Evolutionary conservation across 2,888 invertebrate species (phyloP).

Genomic region (Dromius quadrimaculatus): DNA sequence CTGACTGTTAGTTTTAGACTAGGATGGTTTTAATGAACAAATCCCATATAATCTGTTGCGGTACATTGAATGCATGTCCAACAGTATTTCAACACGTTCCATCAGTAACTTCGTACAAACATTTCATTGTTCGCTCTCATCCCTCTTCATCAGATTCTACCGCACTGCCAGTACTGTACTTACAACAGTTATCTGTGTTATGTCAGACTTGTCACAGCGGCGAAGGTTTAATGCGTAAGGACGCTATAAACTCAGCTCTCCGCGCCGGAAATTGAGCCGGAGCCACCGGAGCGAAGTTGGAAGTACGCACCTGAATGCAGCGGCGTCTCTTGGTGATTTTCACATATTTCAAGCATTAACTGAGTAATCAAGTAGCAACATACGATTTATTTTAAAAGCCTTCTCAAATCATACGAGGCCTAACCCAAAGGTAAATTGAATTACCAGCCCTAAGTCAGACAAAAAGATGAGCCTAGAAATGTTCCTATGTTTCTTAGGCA

Average conservation of each 20-base stretch:
- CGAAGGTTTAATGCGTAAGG: slow-evolving; percentile 52
- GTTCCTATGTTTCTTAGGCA: no score
- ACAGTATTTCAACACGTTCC: slow-evolving; percentile 19
- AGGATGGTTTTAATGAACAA: slow-evolving; percentile 11
- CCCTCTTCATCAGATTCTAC: slow-evolving; percentile 19
- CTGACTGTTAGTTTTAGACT: slow-evolving; percentile 26
- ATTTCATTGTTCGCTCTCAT: slow-evolving; percentile 39
- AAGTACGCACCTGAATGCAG: not conserved
- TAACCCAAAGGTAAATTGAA: no score
- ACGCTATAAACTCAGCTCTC: slow-evolving; percentile 43
- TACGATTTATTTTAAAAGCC: no score
- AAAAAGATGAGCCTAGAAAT: no score
- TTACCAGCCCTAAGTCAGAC: no score
- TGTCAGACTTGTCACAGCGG: slow-evolving; percentile 51
- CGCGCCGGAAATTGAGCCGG: slow-evolving; percentile 48
- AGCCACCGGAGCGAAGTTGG: slow-evolving; percentile 6
- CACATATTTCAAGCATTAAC: no score
- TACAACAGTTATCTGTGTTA: slow-evolving; percentile 51
- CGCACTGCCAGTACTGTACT: slow-evolving; percentile 12
- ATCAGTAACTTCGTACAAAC: slow-evolving; percentile 45
- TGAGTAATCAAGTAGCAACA: no score
- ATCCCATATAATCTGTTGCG: slow-evolving; percentile 12
- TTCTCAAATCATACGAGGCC: no score
- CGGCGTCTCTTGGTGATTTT: no score
- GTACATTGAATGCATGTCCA: slow-evolving; percentile 12